Evolutionary conservation across 2,888 invertebrate species (phyloP).

Genomic region (Deilephila elpenor): DNA sequence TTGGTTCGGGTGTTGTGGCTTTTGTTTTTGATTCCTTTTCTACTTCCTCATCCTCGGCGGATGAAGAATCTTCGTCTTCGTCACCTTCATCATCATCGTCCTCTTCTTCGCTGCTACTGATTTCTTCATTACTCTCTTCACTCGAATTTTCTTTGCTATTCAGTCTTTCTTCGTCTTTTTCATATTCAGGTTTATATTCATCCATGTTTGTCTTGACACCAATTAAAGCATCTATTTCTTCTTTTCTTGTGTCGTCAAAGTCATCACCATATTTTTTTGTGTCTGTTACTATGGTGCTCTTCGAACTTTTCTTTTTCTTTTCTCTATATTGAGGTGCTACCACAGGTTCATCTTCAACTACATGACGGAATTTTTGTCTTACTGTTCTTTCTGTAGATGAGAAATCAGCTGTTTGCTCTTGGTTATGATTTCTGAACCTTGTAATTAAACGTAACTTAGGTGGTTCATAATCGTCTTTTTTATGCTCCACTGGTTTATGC

Average conservation of each 20-base stretch:
- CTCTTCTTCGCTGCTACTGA: conserved; percentile 42
- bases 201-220: conserved; percentile 69
- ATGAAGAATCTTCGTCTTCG: conserved; percentile 34
- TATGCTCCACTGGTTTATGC: conserved; percentile 44
- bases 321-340: conserved; percentile 65
- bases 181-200: conserved; percentile 72
- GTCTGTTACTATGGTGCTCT: conserved; percentile 77
- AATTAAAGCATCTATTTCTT: conserved; percentile 74
- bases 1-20: conserved; percentile 65
- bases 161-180: conserved; percentile 57
- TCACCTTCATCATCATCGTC: conserved; percentile 44
- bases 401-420: conserved; percentile 41
- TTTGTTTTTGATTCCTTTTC: conserved; percentile 33
- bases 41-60: conserved; percentile 41
- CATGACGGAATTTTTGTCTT: conserved; percentile 33
- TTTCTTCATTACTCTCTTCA: conserved; percentile 42
- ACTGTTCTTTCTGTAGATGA: conserved; percentile 33
- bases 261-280: conserved; percentile 72
- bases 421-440: conserved; percentile 61
- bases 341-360: conserved; percentile 38
- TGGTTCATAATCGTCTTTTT: conserved; percentile 44
- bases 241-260: conserved; percentile 63
- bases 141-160: conserved; percentile 39
- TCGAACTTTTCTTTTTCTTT: conserved; percentile 72
- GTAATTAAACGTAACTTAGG: conserved; percentile 65